Percentiles rank a stretch among this genome's conserved stretches.
Conservation (phyloP, 23 tunicate genomes). For the Trididemnum clinides region DNA sequence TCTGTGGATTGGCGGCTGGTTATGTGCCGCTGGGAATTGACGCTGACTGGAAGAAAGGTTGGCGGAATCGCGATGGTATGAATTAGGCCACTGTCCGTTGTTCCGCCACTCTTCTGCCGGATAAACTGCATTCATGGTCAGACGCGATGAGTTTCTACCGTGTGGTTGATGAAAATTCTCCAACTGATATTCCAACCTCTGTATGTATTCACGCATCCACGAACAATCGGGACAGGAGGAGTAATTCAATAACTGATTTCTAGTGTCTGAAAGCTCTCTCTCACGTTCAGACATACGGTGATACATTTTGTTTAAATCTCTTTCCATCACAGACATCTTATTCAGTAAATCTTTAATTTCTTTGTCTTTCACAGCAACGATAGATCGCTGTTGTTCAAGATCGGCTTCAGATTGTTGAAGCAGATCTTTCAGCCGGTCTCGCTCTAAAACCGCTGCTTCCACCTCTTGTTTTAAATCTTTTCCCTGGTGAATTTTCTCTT, state of each 20-base stretch:
- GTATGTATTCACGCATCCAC: constrained; percentile 12
- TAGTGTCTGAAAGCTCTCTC: not conserved
- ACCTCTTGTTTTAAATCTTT: constrained; percentile 26
- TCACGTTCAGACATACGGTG: not conserved
- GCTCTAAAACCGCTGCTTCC: not conserved
- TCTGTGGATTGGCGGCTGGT: not conserved
- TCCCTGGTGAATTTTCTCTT: constrained; percentile 50
- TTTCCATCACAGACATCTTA: constrained; percentile 1
- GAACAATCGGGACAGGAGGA: constrained; percentile 3
- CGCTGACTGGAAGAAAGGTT: not conserved
- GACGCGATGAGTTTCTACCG: not conserved
- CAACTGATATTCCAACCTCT: constrained; percentile 18
- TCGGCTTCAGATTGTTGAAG: not conserved
- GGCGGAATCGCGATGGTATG: not conserved
- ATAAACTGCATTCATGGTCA: not conserved
- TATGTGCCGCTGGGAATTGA: not conserved
- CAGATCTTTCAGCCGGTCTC: not conserved
- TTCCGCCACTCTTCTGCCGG: not conserved
- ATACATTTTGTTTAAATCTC: not conserved
- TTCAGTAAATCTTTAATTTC: constrained; percentile 1
- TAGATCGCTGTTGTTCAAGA: not conserved
- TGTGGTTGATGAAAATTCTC: not conserved
- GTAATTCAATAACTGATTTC: not conserved
- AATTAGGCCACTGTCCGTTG: not conserved
- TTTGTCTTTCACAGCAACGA: not conserved